phyloP scores from a whole-genome alignment of 2,113 vertebrate species.

The Ptilorrhoa leucosticta region DNA sequence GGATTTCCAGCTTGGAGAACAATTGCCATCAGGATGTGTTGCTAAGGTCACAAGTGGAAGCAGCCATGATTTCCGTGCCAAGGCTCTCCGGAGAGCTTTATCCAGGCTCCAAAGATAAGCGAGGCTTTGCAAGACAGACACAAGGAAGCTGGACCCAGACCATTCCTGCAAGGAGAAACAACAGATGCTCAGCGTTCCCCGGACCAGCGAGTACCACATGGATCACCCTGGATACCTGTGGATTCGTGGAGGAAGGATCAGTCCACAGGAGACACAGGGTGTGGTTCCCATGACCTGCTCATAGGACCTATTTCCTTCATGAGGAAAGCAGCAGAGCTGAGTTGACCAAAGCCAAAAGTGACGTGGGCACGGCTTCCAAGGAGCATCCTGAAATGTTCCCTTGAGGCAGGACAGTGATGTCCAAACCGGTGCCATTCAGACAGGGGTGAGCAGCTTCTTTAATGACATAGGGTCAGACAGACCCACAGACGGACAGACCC shows the following conservation, averaged over 20 bases:
- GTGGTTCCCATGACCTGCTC: neutral
- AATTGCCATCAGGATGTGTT: conserved; percentile 28
- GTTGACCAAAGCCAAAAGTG: neutral
- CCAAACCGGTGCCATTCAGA: accelerated
- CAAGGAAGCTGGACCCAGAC: neutral
- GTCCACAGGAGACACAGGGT: neutral
- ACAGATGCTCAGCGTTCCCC: accelerated
- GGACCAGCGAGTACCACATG: accelerated
- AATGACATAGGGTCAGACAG: neutral
- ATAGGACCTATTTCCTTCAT: neutral
- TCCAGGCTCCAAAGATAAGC: neutral
- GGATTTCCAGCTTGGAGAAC: conserved; percentile 46
- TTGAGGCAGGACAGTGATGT: neutral
- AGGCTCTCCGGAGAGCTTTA: neutral
- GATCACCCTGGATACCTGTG: neutral
- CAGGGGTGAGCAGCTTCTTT: neutral
- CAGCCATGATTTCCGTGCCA: neutral
- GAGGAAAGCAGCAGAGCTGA: neutral
- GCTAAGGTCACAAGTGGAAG: neutral
- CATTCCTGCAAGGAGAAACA: neutral
- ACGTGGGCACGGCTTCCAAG: neutral
- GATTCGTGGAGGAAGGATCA: neutral
- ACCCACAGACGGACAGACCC: neutral
- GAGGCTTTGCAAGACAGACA: neutral
- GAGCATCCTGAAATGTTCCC: neutral